Percentiles rank a stretch among this genome's conserved stretches.
Conservation (phyloP, 2,797 vertebrate genomes). For the Benthosema pterotum region DNA sequence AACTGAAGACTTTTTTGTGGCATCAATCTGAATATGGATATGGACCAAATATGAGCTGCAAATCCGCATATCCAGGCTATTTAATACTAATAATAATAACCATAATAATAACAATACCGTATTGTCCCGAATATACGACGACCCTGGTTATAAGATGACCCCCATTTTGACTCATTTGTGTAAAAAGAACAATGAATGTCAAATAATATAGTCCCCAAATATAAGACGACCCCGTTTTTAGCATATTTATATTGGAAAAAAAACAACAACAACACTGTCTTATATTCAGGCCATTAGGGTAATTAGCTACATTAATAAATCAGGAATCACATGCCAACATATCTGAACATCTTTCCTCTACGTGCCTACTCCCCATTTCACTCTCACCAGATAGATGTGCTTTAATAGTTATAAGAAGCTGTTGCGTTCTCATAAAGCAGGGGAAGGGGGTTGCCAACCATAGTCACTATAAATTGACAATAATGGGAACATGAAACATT, state of each 20-base stretch:
- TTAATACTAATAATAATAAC: conserved; percentile 41
- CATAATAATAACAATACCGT: no score
- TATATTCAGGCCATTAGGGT: no score
- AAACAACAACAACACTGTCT: no score
- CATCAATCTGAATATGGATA: conserved; percentile 67
- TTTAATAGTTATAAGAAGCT: conserved; percentile 67
- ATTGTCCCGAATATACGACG: no score
- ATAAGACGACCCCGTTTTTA: no score
- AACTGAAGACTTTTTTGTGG: conserved; percentile 57
- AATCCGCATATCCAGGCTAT: conserved; percentile 78
- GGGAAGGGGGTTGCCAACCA: conserved; percentile 14
- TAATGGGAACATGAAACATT: background rate
- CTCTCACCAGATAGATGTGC: conserved; percentile 42
- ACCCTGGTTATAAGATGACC: no score
- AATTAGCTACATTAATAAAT: no score
- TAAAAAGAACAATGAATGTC: no score
- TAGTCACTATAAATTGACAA: conserved; percentile 24
- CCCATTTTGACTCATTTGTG: no score
- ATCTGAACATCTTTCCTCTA: conserved; percentile 56
- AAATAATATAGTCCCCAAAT: no score
- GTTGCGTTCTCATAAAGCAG: conserved; percentile 76
- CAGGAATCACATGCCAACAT: conserved; percentile 70
- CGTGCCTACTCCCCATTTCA: conserved; percentile 32
- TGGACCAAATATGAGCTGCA: conserved; percentile 76
- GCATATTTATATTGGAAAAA: no score